These are phyloP conservation scores for Momotus momota DNA, from an alignment of 2,797 vertebrate genomes.

Conservation along the genomic window DNA sequence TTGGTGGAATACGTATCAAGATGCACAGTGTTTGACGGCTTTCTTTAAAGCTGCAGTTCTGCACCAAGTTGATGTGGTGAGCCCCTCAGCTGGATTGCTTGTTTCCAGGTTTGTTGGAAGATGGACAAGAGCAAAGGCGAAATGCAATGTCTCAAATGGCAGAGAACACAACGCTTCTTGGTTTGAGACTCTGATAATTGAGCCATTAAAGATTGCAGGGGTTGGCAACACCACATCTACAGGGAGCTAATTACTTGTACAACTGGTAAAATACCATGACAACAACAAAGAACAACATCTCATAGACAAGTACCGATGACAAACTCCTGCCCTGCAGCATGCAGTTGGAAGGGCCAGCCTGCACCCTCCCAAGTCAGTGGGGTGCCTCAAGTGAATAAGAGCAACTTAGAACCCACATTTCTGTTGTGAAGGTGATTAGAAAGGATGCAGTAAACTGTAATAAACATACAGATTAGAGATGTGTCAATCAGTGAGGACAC, in stretches of 20 bases:
- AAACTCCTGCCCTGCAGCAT: slow-evolving; percentile 9
- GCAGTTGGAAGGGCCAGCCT: background rate
- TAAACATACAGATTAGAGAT: background rate
- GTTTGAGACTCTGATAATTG: slow-evolving; percentile 23
- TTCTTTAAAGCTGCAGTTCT: background rate
- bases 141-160: background rate
- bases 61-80: background rate
- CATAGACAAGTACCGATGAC: background rate
- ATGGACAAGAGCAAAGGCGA: background rate
- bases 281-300: slow-evolving; percentile 27
- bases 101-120: background rate
- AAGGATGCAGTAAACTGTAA: background rate
- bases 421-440: background rate
- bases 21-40: background rate
- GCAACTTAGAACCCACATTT: background rate
- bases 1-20: background rate
- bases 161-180: background rate
- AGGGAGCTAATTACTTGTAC: slow-evolving; percentile 54
- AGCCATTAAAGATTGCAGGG: slow-evolving; percentile 11
- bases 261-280: slow-evolving; percentile 44
- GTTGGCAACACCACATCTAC: slow-evolving; percentile 20
- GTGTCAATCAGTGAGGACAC: background rate
- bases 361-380: background rate
- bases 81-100: background rate
- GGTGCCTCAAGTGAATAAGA: background rate